A percentile compares a stretch with the other conserved stretches of the same genome.
These are phyloP conservation scores for Pachycephala philippinensis DNA, from an alignment of 2,113 vertebrate genomes.

Conservation along the genomic window DNA sequence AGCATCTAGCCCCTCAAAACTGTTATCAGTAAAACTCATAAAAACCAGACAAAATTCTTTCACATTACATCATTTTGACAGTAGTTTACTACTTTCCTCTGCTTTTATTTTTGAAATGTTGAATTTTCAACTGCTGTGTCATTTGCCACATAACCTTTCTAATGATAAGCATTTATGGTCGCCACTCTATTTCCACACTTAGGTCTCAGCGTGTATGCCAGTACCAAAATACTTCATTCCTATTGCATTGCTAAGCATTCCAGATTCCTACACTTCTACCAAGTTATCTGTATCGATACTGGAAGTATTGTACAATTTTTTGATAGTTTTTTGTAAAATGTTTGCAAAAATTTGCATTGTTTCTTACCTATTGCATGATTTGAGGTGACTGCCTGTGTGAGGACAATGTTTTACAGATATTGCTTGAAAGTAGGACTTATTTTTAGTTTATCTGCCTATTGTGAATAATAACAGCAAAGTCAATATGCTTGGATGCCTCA, in stretches of 20 bases:
- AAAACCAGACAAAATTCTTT: neutral
- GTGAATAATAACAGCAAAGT: neutral
- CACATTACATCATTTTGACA: neutral
- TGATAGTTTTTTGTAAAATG: neutral
- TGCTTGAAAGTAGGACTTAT: neutral
- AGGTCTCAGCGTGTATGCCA: neutral
- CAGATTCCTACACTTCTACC: neutral
- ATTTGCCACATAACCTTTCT: neutral
- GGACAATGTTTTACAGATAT: neutral
- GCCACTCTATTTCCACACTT: neutral
- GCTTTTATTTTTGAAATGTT: neutral
- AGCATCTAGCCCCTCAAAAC: neutral
- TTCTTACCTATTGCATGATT: neutral
- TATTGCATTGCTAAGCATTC: neutral
- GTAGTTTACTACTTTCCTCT: neutral
- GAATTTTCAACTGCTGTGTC: neutral
- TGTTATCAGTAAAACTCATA: neutral
- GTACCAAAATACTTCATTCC: neutral
- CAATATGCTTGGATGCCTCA: neutral
- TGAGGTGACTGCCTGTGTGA: neutral
- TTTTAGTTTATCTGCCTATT: neutral
- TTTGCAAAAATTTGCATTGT: neutral
- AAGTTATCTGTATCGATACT: neutral
- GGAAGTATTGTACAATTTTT: neutral
- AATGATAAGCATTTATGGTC: neutral